Conservation (phyloP, 2,113 vertebrate species). For the Tragelaphus imberbis region DNA sequence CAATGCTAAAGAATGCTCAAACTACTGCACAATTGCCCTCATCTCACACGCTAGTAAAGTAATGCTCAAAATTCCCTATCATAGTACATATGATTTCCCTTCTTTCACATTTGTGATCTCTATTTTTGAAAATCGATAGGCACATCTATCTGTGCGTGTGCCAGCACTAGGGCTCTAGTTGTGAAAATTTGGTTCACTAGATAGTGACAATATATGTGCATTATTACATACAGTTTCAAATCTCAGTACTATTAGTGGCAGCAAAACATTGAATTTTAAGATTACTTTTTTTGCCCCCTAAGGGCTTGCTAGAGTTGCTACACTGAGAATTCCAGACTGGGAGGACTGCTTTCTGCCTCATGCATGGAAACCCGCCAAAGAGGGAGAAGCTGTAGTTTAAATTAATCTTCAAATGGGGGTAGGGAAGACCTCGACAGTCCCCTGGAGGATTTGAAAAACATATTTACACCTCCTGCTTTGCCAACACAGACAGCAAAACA, state of each 20-base stretch:
- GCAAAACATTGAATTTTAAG: not conserved
- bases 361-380: slow-evolving; percentile 7
- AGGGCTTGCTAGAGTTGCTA: not conserved
- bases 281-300: not conserved
- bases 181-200: not conserved
- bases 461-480: slow-evolving; percentile 51
- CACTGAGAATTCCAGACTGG: slow-evolving; percentile 40
- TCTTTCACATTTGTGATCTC: not conserved
- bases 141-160: not conserved
- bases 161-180: not conserved
- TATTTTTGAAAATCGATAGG: not conserved
- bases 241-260: not conserved
- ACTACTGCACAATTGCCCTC: too few relatives aligned
- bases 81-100: not conserved
- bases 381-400: slow-evolving; percentile 13
- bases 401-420: slow-evolving; percentile 10
- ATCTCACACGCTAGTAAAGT: too few relatives aligned
- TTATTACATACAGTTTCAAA: not conserved
- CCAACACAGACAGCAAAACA: slow-evolving; percentile 53
- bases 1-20: too few relatives aligned
- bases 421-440: not conserved
- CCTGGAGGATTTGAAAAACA: slow-evolving; percentile 40
- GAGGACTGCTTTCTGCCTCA: not conserved
- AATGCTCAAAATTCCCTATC: not conserved
- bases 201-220: not conserved